Evolutionary conservation across 2,888 invertebrate genomes (phyloP).

Genomic region (Leuctra nigra): DNA sequence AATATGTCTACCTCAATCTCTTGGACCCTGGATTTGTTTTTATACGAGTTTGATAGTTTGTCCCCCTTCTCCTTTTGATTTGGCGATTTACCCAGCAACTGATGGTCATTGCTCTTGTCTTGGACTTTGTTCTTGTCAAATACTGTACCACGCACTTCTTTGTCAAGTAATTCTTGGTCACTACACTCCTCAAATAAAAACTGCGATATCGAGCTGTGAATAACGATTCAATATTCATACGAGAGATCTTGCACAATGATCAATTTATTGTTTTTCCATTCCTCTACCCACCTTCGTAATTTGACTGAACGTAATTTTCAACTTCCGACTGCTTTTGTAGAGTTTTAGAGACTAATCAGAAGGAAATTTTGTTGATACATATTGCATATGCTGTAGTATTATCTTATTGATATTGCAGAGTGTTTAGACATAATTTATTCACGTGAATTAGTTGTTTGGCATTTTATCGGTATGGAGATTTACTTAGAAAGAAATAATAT

Average conservation of each 20-base stretch:
- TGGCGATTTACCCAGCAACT: too few relatives aligned
- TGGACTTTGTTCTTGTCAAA: too few relatives aligned
- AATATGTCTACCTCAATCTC: too few relatives aligned
- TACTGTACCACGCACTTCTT: too few relatives aligned
- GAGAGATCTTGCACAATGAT: not conserved
- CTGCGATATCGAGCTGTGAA: too few relatives aligned
- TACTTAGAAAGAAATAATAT: not conserved
- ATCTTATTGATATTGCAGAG: not conserved
- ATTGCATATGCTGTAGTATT: not conserved
- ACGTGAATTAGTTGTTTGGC: slow-evolving; percentile 6
- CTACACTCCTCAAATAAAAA: too few relatives aligned
- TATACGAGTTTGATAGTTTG: too few relatives aligned
- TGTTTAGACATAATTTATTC: not conserved
- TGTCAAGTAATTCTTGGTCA: too few relatives aligned
- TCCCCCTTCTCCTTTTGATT: too few relatives aligned
- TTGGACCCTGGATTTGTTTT: too few relatives aligned
- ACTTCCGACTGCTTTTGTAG: slow-evolving; percentile 5
- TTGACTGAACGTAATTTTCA: slow-evolving; percentile 3
- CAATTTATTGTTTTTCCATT: not conserved
- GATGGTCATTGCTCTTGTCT: too few relatives aligned
- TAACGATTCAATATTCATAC: too few relatives aligned
- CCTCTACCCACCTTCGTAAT: not conserved
- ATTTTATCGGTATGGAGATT: slow-evolving; percentile 5
- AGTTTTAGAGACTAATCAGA: slow-evolving; percentile 14
- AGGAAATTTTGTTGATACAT: not conserved